These are phyloP conservation scores for Incurvaria masculella DNA, from an alignment of 2,888 invertebrate species.

Conservation along the genomic window DNA sequence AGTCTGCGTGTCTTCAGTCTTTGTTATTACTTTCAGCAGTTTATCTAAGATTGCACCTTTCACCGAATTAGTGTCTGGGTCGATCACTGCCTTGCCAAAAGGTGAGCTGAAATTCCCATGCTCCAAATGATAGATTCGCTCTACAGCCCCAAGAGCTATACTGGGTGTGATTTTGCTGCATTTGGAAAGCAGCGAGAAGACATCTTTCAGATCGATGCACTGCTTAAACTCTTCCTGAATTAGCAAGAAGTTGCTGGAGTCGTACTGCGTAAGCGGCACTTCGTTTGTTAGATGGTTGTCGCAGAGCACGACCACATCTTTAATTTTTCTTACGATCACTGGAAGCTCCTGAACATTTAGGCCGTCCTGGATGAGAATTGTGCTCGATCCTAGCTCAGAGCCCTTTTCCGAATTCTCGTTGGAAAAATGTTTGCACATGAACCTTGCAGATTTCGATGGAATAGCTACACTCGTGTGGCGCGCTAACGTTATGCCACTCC, in stretches of 20 bases:
- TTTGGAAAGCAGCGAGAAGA: constrained; percentile 44
- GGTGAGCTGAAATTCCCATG: constrained; percentile 23
- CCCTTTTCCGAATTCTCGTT: constrained; percentile 10
- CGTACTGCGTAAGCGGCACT: constrained; percentile 22
- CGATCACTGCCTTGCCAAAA: constrained; percentile 24
- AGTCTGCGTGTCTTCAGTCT: constrained; percentile 46
- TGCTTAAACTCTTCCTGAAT: constrained; percentile 47
- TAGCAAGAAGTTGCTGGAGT: constrained; percentile 34
- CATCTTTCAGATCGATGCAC: constrained; percentile 40
- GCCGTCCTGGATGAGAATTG: constrained; percentile 65
- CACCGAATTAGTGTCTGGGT: constrained; percentile 31
- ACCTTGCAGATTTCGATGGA: neutral
- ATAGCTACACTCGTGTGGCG: constrained; percentile 12
- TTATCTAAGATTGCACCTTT: constrained; percentile 49
- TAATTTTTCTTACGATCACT: constrained; percentile 55
- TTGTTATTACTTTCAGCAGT: constrained; percentile 38
- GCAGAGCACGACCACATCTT: constrained; percentile 32
- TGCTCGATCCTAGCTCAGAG: constrained; percentile 38
- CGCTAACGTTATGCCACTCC: neutral
- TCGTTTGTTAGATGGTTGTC: constrained; percentile 16
- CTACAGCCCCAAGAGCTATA: constrained; percentile 48
- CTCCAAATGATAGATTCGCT: constrained; percentile 44
- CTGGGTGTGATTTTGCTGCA: constrained; percentile 50
- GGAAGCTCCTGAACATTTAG: constrained; percentile 66
- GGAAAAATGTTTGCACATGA: neutral